phyloP scores from a whole-genome alignment of 2,113 vertebrate genomes.

The Mungos mungo region DNA sequence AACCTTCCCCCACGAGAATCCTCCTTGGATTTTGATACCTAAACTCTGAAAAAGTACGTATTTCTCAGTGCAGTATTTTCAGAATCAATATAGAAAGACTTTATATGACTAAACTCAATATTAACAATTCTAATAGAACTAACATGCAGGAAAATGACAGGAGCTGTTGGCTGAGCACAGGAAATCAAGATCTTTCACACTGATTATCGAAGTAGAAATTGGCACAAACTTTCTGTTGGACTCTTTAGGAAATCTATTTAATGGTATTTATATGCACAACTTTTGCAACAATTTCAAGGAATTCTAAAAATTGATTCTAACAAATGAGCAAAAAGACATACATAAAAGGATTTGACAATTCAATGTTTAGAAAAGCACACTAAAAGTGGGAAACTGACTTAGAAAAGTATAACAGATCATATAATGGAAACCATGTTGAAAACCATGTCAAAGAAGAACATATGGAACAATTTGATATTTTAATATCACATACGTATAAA shows the following conservation, averaged over 20 bases:
- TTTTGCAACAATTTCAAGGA: background rate
- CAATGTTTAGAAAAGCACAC: background rate
- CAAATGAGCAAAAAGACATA: background rate
- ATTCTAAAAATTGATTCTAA: background rate
- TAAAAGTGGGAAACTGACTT: background rate
- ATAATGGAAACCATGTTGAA: background rate
- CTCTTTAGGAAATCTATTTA: background rate
- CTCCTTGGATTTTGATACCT: background rate
- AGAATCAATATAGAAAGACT: background rate
- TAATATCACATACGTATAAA: background rate
- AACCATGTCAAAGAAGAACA: background rate
- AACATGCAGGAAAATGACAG: background rate
- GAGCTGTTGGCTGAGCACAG: background rate
- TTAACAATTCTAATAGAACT: background rate
- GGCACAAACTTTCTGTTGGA: background rate
- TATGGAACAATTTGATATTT: background rate
- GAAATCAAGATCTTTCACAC: background rate
- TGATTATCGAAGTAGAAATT: background rate
- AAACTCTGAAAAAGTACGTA: background rate
- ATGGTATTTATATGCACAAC: background rate
- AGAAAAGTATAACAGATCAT: background rate
- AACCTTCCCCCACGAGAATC: background rate
- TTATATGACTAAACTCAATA: background rate
- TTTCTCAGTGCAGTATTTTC: background rate
- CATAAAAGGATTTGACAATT: background rate